A percentile compares a stretch with the other conserved stretches of the same genome.
Evolutionary conservation across 2,797 vertebrate genomes (phyloP).

Genomic region (Babyrousa celebensis): DNA sequence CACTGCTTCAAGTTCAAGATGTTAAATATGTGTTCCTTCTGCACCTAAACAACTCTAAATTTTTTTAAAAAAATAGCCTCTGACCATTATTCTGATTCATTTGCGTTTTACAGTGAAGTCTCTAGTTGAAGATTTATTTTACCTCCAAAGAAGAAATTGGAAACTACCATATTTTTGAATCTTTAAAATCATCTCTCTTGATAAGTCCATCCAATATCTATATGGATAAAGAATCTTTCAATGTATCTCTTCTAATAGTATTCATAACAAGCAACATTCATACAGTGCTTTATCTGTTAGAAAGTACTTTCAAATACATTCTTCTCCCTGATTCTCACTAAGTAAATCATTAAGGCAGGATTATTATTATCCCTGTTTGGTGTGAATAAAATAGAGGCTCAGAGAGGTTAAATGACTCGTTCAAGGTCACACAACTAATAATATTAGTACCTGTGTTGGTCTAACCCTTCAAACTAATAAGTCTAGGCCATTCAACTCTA

Average conservation of each 20-base stretch:
- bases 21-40: conserved; percentile 50
- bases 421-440: neutral
- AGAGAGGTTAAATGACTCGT: neutral
- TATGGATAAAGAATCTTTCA: conserved; percentile 23
- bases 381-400: neutral
- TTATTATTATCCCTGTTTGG: neutral
- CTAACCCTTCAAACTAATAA: neutral
- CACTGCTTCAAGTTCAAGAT: conserved; percentile 53
- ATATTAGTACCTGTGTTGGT: neutral
- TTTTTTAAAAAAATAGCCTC: neutral
- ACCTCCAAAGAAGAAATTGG: neutral
- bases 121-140: conserved; percentile 43
- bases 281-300: conserved; percentile 6
- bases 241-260: neutral
- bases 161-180: neutral
- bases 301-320: conserved; percentile 1
- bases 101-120: conserved; percentile 15
- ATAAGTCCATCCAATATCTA: neutral
- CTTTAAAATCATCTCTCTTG: neutral
- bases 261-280: neutral
- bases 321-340: conserved; percentile 10
- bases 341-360: neutral
- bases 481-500: neutral
- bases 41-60: conserved; percentile 13
- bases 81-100: neutral